Base-by-base conservation (phyloP, 2,797 vertebrate genomes). In the Notolabrus celidotus region DNA sequence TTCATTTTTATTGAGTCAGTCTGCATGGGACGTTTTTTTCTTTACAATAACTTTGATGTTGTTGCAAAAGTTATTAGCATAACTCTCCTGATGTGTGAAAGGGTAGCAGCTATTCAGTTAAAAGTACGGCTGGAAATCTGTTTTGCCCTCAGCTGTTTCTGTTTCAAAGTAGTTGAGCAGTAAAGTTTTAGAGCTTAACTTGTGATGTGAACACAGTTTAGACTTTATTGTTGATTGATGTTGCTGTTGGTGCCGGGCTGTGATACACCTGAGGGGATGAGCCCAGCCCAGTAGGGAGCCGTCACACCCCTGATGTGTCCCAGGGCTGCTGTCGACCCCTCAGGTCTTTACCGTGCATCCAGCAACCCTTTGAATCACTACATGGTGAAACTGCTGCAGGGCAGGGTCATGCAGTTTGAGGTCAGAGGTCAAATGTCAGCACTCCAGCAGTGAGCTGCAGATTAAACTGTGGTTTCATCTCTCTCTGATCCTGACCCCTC, bases 391-490 rank as follows among this genome's bases (percentile, higher is more conserved):
- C 58, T 47, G 86, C 82, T 71, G 36, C 42, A 79, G 85, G 85
- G 72, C 3, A n/a, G 69, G 80, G 69, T 84, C 66, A 22, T 20
- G 47, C 9, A 42, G 60, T 29, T 14, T 1, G 16, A 53, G 73
- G 79, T 62, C 79, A 54, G 25, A 71, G 85, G 85, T 89, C 70
- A 68, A 16, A 80, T 34, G 85, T 80, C 84, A 76, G 66, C 10
- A 12, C 65, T 70, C 79, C 74, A 43, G 68, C 77, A 10, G 84
- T 7, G 81, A 76, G 51, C 69, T 2, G 34, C 77, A 84, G 80
- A 87, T 88, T 90, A 87, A 85, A 77, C 38, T 0, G n/a, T 31
- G 72, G 80, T 83, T 86, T 88, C 77, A 82, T 92, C 84, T 76
- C 74, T 78, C 83, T 86, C 66, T 80, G 87, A 89, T 85, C 75